Evolutionary conservation across 2,888 invertebrate genomes (phyloP).

Genomic region (Drosophila emarginata): DNA sequence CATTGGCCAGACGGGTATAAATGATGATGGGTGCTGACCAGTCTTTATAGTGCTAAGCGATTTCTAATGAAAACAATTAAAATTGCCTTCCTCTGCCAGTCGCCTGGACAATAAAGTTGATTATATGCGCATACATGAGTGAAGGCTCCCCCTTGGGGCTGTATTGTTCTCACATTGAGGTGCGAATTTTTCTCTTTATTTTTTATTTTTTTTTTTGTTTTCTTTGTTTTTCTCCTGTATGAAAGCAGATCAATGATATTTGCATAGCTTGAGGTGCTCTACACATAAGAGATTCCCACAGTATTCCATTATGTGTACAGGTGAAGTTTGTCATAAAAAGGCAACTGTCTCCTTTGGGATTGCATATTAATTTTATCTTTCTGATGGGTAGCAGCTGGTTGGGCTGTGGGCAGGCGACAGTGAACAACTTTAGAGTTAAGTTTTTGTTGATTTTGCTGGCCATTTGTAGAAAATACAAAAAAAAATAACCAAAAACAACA

Average conservation of each 20-base stretch:
- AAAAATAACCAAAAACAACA: background rate
- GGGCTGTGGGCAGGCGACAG: slow-evolving; percentile 32
- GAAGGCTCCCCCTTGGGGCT: slow-evolving; percentile 14
- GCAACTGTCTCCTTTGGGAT: slow-evolving; percentile 12
- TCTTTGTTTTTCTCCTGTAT: background rate
- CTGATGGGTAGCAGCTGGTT: slow-evolving; percentile 59
- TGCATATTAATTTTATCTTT: slow-evolving; percentile 45
- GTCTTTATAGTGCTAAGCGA: slow-evolving; percentile 47
- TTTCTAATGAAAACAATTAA: slow-evolving; percentile 74
- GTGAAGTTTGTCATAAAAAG: background rate
- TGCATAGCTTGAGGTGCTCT: slow-evolving; percentile 47
- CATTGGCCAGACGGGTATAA: slow-evolving; percentile 21
- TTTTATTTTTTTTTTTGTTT: slow-evolving; percentile 28
- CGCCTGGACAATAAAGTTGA: slow-evolving; percentile 31
- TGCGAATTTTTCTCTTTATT: slow-evolving; percentile 59
- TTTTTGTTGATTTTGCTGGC: slow-evolving; percentile 64
- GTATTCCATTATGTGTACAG: background rate
- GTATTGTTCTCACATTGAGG: slow-evolving; percentile 56
- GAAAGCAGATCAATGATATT: slow-evolving; percentile 71
- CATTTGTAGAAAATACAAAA: slow-evolving; percentile 57
- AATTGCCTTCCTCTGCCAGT: slow-evolving; percentile 25
- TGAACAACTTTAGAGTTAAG: slow-evolving; percentile 16
- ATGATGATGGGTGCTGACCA: too few species aligned
- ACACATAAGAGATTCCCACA: slow-evolving; percentile 13
- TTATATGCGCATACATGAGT: slow-evolving; percentile 23